Base-by-base conservation (phyloP, 2,113 vertebrate genomes). In the Syrrhaptes paradoxus region DNA sequence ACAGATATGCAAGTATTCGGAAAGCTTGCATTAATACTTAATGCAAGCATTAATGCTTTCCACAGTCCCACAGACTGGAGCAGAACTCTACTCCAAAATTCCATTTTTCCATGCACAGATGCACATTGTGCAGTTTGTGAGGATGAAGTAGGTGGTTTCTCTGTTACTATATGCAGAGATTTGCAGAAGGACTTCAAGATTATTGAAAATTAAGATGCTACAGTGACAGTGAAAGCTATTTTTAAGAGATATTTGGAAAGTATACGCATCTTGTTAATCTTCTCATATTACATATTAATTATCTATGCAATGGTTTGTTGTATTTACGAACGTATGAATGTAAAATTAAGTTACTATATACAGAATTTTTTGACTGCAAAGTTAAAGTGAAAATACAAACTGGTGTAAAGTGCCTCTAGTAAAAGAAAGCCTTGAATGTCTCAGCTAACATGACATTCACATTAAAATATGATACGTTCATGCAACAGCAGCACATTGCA, bases 401-500 rank as follows among this genome's bases (percentile, higher is more conserved):
- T 29, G 7, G 49, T 13, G 49, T 65, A 61, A 59, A 91, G 66
- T 11, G 70, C 62, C 54, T 76, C 4, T 62, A 72, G 74, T 10
- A 49, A 84, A 93, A 59, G 66, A 36, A 68, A 92, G 65, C 7
- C n/a, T 29, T 3, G 28, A 43, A 49, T 66, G 93, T 57, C 90
- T 67, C 28, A 0, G 90, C 54, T 63, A 86, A 80, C 65, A 6
- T 90, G 95, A 90, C 93, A 94, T 75, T 94, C 72, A 16, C 85
- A 46, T 90, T 74, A 90, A 96, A 96, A 96, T 77, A 74, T 1
- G 95, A 96, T 95, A 25, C 21, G 36, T 68, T 72, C 90, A 9
- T 78, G 90, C 79, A 95, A 92, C 75, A 91, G 94, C 95, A 90
- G 92, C 93, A 88, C 54, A 28, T 78, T 94, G 93, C 84, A 94